Conservation (phyloP, 2,797 vertebrate species). For the Lacerta bilineata region DNA sequence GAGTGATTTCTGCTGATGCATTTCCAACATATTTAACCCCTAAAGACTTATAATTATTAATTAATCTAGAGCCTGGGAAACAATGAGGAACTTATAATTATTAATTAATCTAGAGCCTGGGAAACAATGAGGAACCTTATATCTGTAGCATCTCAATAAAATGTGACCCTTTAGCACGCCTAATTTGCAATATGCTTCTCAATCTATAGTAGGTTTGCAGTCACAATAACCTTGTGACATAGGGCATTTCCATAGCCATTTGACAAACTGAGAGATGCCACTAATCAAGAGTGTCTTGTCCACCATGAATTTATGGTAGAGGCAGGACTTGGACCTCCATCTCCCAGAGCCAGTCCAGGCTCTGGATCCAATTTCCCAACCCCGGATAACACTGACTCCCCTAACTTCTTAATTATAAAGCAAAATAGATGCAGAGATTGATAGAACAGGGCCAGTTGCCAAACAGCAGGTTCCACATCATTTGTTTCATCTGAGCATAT, state of each 20-base stretch:
- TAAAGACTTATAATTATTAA: too few relatives aligned
- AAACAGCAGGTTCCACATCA: background rate
- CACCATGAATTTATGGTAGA: background rate
- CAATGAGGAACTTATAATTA: too few relatives aligned
- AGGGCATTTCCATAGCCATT: background rate
- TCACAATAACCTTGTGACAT: background rate
- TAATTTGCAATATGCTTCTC: background rate
- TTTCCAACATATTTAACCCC: too few relatives aligned
- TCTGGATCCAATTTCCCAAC: background rate
- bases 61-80: too few relatives aligned
- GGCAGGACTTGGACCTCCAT: too few relatives aligned
- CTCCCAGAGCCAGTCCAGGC: background rate
- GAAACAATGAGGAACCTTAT: too few relatives aligned
- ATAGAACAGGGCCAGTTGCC: background rate
- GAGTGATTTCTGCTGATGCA: too few relatives aligned
- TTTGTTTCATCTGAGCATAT: conserved; percentile 46
- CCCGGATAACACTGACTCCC: background rate
- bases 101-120: too few relatives aligned
- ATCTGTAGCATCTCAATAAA: too few relatives aligned
- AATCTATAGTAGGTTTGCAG: background rate
- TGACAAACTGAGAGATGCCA: background rate
- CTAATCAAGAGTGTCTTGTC: background rate
- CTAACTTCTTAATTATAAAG: background rate
- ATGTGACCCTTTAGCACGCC: too few relatives aligned
- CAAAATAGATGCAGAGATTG: background rate